phyloP scores from a whole-genome alignment of 1,140 invertebrate genomes.

The Teleogryllus occipitalis region DNA sequence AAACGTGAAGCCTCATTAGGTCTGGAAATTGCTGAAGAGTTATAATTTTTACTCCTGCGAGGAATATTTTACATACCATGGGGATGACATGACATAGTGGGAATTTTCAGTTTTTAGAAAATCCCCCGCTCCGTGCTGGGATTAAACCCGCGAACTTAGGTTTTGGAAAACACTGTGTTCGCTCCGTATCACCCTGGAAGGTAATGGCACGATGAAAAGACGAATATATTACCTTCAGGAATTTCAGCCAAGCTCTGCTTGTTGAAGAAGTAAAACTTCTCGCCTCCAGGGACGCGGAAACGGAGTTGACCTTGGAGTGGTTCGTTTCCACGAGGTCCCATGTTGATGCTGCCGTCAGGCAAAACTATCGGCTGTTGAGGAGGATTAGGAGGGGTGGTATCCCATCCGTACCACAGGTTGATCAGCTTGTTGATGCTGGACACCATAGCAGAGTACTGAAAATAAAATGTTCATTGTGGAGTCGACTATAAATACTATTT shows the following conservation, averaged over 20 bases:
- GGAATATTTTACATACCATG: no score
- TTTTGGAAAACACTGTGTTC: no score
- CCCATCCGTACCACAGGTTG: background rate
- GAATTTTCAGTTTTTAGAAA: no score
- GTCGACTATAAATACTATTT: background rate
- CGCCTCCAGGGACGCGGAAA: constrained; percentile 9
- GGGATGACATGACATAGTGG: no score
- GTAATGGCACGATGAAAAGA: no score
- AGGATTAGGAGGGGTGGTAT: background rate
- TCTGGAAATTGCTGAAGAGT: no score
- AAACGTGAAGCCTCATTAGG: no score
- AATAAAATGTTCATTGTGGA: background rate
- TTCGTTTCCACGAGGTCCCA: background rate
- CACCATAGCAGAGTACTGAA: background rate
- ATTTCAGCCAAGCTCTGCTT: background rate
- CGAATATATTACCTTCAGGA: background rate
- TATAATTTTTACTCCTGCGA: no score
- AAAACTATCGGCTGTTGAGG: background rate
- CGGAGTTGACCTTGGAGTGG: background rate
- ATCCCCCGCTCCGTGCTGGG: no score
- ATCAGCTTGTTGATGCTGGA: constrained; percentile 8
- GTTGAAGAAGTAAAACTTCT: background rate
- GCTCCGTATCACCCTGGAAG: no score
- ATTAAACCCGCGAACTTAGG: no score
- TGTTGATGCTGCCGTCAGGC: background rate